Percentiles rank a stretch among this genome's conserved stretches.
Evolutionary conservation across 2,888 invertebrate genomes (phyloP).

Genomic region (Dromius quadrimaculatus): DNA sequence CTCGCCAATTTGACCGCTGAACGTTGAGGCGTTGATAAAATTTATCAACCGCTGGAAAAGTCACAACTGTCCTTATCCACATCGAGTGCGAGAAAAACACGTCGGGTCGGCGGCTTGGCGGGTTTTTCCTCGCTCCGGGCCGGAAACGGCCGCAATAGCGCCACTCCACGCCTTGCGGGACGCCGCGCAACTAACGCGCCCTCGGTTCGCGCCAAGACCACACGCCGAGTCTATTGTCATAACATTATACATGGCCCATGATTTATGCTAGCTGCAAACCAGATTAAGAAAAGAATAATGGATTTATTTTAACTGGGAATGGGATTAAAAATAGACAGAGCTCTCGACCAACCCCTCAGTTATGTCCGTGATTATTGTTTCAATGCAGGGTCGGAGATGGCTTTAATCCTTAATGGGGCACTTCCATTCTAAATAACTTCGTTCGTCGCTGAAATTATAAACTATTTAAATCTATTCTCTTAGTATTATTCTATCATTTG

Average conservation of each 20-base stretch:
- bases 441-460: too few species aligned
- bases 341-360: constrained; percentile 12
- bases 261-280: constrained; percentile 51
- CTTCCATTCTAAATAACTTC: too few species aligned
- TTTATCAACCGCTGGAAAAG: constrained; percentile 21
- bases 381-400: background rate
- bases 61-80: constrained; percentile 15
- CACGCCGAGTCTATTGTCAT: constrained; percentile 49
- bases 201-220: constrained; percentile 41
- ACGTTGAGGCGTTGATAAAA: constrained; percentile 24
- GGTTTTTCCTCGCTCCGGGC: constrained; percentile 12
- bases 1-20: constrained; percentile 6
- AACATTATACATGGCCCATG: constrained; percentile 48
- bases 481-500: too few species aligned
- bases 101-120: constrained; percentile 21
- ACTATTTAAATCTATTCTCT: too few species aligned
- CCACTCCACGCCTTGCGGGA: constrained; percentile 27
- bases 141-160: constrained; percentile 37
- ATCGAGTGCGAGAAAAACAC: constrained; percentile 31
- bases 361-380: constrained; percentile 30
- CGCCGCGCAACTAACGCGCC: constrained; percentile 31
- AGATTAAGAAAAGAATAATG: constrained; percentile 52
- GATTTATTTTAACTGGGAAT: constrained; percentile 49
- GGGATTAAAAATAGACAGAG: constrained; percentile 47
- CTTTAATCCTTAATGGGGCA: background rate